These are phyloP conservation scores for Thripadectes ignobilis DNA, from an alignment of 2,797 vertebrate species.

Conservation along the genomic window DNA sequence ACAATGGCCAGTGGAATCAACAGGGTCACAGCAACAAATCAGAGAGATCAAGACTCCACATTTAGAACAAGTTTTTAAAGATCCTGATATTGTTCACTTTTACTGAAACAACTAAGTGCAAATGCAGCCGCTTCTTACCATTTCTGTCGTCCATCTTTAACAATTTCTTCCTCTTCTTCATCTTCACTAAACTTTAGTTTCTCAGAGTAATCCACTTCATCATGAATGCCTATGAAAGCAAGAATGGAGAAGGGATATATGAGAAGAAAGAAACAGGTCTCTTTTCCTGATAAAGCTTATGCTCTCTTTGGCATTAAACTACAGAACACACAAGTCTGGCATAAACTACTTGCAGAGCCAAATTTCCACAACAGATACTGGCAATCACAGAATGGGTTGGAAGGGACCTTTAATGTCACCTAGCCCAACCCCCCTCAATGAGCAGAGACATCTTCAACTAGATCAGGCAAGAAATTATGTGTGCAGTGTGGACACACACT, in stretches of 20 bases:
- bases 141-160: conserved; percentile 84
- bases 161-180: conserved; percentile 91
- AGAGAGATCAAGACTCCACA: neutral
- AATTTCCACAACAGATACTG: neutral
- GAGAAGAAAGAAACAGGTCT: neutral
- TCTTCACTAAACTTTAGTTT: conserved; percentile 98
- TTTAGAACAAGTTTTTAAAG: neutral
- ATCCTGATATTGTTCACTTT: neutral
- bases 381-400: neutral
- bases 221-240: conserved; percentile 86
- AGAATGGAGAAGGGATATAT: neutral
- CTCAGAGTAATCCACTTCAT: conserved; percentile 98
- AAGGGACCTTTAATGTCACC: neutral
- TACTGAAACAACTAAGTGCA: neutral
- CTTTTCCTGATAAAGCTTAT: neutral
- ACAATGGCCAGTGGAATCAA: neutral
- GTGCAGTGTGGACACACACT: neutral
- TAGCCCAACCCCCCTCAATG: neutral
- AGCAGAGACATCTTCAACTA: neutral
- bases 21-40: neutral
- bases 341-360: neutral
- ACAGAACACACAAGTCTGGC: neutral
- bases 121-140: conserved; percentile 78
- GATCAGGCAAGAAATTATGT: neutral
- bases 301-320: neutral